Percentiles rank a stretch among this genome's conserved stretches.
Evolutionary conservation across 2,888 invertebrate species (phyloP).

Genomic region (Craniophora ligustri): DNA sequence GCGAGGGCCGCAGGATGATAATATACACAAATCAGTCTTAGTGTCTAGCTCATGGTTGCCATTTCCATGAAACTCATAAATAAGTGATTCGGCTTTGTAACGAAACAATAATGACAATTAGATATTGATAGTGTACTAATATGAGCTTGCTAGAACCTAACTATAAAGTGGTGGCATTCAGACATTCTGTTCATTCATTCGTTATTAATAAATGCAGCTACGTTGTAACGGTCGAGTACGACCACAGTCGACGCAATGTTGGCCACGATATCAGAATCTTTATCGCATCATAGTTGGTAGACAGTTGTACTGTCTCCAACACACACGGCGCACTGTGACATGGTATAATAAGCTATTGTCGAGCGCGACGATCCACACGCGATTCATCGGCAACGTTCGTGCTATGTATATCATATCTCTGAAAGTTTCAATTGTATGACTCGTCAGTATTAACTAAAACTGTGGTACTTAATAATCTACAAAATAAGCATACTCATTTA

Average conservation of each 20-base stretch:
- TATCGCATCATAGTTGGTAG: constrained; percentile 26
- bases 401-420: constrained; percentile 82
- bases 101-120: constrained; percentile 58
- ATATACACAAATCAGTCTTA: background rate
- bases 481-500: constrained; percentile 68
- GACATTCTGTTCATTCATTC: constrained; percentile 55
- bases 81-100: constrained; percentile 57
- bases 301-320: constrained; percentile 19
- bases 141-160: constrained; percentile 74
- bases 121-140: constrained; percentile 66
- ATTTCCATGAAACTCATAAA: constrained; percentile 36
- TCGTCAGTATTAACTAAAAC: constrained; percentile 85
- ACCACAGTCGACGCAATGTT: constrained; percentile 40
- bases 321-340: constrained; percentile 21
- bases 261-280: constrained; percentile 47
- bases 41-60: constrained; percentile 6
- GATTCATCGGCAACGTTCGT: constrained; percentile 35
- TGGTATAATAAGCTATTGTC: constrained; percentile 23
- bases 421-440: constrained; percentile 73
- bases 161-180: constrained; percentile 57
- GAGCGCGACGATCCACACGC: constrained; percentile 21
- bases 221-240: constrained; percentile 38
- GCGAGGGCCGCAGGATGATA: too few species aligned
- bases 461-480: constrained; percentile 76
- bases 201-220: constrained; percentile 52